Percentiles rank a stretch among this genome's conserved stretches.
phyloP scores from a whole-genome alignment of 2,888 invertebrate species.

The Hecatera dysodea region DNA sequence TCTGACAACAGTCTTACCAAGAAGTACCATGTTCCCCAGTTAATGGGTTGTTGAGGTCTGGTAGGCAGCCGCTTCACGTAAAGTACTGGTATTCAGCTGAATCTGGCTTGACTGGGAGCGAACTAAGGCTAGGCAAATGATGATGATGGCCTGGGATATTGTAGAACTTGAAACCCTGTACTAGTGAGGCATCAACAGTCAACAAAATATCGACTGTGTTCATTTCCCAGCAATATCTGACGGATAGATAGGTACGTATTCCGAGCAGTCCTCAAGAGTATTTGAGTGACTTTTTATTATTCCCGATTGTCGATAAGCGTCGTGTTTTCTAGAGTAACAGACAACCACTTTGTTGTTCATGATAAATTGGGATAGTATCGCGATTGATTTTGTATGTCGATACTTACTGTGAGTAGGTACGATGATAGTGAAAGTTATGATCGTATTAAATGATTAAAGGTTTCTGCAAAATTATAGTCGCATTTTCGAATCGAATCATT shows the following conservation, averaged over 20 bases:
- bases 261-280: not conserved
- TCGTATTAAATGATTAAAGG: too few relatives aligned
- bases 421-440: not conserved
- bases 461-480: not conserved
- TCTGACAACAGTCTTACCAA: too few relatives aligned
- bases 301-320: not conserved
- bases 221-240: not conserved
- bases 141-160: too few relatives aligned
- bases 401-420: not conserved
- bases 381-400: not conserved
- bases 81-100: too few relatives aligned
- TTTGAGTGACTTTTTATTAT: slow-evolving; percentile 3
- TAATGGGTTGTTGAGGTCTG: too few relatives aligned
- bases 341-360: slow-evolving; percentile 9
- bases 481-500: not conserved
- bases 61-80: too few relatives aligned
- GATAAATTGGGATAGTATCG: not conserved
- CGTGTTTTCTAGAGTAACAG: slow-evolving; percentile 1
- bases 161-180: not conserved
- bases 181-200: not conserved
- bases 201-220: not conserved
- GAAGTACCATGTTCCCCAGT: too few relatives aligned
- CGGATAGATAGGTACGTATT: not conserved
- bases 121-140: too few relatives aligned
- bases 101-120: too few relatives aligned